Evolutionary conservation across 1,140 invertebrate species (phyloP), one percentile per base, ranked within the genome.

Genomic region (Pachyrhynchus sulphureomaculatus): DNA sequence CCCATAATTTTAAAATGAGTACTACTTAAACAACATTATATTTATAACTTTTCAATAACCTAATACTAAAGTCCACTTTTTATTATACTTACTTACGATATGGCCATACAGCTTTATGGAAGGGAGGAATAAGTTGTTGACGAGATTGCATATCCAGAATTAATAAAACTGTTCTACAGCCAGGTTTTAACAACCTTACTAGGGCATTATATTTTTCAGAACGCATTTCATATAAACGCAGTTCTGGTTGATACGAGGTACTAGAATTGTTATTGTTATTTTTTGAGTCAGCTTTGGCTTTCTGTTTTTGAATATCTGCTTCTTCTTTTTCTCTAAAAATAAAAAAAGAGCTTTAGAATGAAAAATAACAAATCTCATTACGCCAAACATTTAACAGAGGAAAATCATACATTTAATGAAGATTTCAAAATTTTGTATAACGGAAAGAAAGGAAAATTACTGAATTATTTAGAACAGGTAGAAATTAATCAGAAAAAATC

Each of bases 151-250:
- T 82, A 79, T 98, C 95, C 1, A 97, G 87, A 24, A 99, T 79
- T 8, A 99, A 74, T 26, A 98, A 84, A 58, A 99, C 86, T 0
- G 96, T 98, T 13, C 96, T 82, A 74, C 94, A 98, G 0, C 96
- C 96, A 0, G 96, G 96, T 74, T 98, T 97, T 33, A 98, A 80
- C 42, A 98, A 77, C 39, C 93, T 84, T 21, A 99, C 90, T 55
- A 99, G 82, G 32, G 93, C 95, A 77, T 96, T 95, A 72, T 97
- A 99, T 53, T 95, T 96, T 79, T 98, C 95, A 12, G 91, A 91
- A 37, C 93, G 80, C 49, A 99, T 80, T 77, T 99, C 96, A 74
- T 98, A 94, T 32, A 99, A 80, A 52, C 86, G 83, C 17, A 96
- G 77, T 75, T 91, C 89, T 0, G 86, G 82, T 60, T 83, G 82